Evolutionary conservation across 2,113 vertebrate species (phyloP).

Genomic region (Spheniscus mendiculus): DNA sequence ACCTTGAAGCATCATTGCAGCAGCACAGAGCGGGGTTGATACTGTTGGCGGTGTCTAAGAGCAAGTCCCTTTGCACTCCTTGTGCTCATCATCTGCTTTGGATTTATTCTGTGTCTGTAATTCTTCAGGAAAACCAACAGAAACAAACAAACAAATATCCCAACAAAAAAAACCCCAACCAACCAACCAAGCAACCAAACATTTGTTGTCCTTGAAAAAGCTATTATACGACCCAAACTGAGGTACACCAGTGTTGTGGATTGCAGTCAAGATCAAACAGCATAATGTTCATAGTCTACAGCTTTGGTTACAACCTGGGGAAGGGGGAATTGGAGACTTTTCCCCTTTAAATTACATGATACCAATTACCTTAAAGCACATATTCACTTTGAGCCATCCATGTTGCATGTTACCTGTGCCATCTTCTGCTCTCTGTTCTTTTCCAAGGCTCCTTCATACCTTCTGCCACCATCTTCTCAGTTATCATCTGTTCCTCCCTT

Average conservation of each 20-base stretch:
- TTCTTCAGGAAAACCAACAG: background rate
- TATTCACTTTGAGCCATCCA: background rate
- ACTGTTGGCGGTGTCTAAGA: background rate
- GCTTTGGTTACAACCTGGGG: background rate
- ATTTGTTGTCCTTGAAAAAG: background rate
- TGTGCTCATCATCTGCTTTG: background rate
- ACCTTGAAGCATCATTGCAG: background rate
- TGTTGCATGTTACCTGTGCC: background rate
- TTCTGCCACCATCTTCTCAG: background rate
- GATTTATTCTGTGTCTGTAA: background rate
- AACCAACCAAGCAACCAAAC: background rate
- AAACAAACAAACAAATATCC: background rate
- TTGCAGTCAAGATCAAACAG: background rate
- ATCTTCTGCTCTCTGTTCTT: background rate
- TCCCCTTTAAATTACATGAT: background rate
- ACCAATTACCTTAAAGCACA: background rate
- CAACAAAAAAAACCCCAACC: accelerated
- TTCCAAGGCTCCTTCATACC: background rate
- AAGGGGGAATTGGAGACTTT: background rate
- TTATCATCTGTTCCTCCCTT: background rate
- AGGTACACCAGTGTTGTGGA: background rate
- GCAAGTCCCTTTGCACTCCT: background rate
- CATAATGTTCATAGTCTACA: background rate
- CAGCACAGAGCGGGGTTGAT: background rate
- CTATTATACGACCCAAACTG: background rate